phyloP scores from a whole-genome alignment of 2,113 vertebrate genomes.

The Mobula hypostoma region DNA sequence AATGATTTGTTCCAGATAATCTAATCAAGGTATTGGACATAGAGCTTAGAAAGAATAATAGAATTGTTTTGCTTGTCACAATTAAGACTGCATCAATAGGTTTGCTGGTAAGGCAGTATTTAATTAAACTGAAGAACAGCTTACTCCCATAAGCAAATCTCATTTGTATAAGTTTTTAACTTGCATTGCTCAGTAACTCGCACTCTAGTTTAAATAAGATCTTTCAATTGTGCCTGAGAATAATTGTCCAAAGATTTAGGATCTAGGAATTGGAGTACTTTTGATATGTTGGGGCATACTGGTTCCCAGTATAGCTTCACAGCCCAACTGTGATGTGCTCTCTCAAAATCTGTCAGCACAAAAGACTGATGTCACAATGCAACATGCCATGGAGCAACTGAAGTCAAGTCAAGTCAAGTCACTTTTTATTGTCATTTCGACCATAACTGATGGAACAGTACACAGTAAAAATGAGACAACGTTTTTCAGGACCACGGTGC shows the following conservation, averaged over 20 bases:
- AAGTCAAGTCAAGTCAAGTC: no score
- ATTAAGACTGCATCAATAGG: not conserved
- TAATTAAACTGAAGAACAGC: not conserved
- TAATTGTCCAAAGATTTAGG: not conserved
- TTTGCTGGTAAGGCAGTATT: not conserved
- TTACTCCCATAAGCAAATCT: conserved; percentile 5
- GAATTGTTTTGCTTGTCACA: not conserved
- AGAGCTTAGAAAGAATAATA: conserved; percentile 10
- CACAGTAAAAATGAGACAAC: no score
- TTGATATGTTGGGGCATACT: not conserved
- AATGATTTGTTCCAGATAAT: conserved; percentile 8
- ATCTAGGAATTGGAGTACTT: not conserved
- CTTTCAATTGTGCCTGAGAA: not conserved
- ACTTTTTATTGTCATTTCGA: no score
- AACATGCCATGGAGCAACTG: not conserved
- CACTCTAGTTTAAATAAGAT: not conserved
- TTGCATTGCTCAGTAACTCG: not conserved
- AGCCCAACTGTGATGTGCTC: not conserved
- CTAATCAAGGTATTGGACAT: not conserved
- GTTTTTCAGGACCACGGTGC: no score
- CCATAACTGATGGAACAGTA: no score
- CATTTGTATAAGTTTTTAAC: not conserved
- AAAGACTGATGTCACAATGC: not conserved
- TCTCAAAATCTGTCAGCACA: not conserved
- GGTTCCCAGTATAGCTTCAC: not conserved